Conservation (phyloP, 2,797 vertebrate species). For the Hippocampus kuda region DNA sequence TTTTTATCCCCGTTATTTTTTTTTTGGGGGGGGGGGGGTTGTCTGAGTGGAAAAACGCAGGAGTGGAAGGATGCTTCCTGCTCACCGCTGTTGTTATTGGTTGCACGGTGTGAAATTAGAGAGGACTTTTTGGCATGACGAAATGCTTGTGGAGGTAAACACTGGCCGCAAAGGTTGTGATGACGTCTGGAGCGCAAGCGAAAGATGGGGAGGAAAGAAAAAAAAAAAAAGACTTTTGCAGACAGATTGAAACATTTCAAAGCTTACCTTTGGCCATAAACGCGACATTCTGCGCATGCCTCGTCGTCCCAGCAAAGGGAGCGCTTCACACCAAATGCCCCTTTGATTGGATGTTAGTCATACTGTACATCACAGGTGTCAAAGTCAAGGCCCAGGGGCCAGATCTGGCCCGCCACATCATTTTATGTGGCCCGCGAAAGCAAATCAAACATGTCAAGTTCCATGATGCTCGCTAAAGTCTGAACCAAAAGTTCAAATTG, state of each 20-base stretch:
- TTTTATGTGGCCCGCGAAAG: too few relatives aligned
- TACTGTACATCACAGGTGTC: constrained; percentile 11
- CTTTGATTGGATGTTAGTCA: not conserved
- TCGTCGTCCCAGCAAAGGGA: constrained; percentile 7
- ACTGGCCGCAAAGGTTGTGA: constrained; percentile 2
- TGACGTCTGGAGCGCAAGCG: constrained; percentile 4
- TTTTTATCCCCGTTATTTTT: constrained; percentile 22
- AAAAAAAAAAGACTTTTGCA: not conserved
- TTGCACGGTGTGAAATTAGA: constrained; percentile 33
- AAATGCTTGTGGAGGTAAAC: constrained; percentile 33
- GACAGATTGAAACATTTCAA: not conserved
- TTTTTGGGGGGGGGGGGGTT: not conserved
- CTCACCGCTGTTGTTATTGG: constrained; percentile 40
- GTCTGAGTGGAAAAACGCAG: constrained; percentile 38
- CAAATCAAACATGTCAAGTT: too few relatives aligned
- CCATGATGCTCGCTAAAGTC: too few relatives aligned
- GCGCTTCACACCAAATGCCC: constrained; percentile 10
- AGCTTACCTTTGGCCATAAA: not conserved
- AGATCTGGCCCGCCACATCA: too few relatives aligned
- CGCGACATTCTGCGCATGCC: not conserved
- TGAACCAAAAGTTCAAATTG: too few relatives aligned
- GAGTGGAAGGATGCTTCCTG: constrained; percentile 4
- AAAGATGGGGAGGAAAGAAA: not conserved
- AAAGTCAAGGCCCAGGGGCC: too few relatives aligned
- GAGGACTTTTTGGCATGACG: constrained; percentile 25